Evolutionary conservation across 2,888 invertebrate species (phyloP).

Genomic region (Hyppa rectilinea): DNA sequence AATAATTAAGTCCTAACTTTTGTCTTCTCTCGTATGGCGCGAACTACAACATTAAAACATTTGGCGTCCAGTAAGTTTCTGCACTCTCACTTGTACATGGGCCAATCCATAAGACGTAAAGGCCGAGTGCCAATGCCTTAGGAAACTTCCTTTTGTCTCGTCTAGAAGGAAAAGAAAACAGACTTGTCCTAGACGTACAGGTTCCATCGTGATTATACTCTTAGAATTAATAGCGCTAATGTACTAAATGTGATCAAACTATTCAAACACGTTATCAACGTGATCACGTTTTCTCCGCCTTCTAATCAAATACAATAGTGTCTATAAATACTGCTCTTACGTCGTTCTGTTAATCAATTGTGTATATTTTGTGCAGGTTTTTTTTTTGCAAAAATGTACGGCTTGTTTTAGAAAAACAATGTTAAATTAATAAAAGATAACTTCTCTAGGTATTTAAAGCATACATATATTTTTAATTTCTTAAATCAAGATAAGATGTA

Average conservation of each 20-base stretch:
- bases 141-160: constrained; percentile 20
- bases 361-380: constrained; percentile 5
- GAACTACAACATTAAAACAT: too few species aligned
- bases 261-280: constrained; percentile 34
- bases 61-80: not conserved
- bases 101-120: constrained; percentile 8
- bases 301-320: constrained; percentile 33
- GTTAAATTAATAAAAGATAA: not conserved
- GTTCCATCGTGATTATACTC: constrained; percentile 22
- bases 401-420: not conserved
- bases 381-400: not conserved
- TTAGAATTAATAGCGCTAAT: constrained; percentile 28
- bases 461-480: not conserved
- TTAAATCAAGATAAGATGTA: constrained; percentile 4
- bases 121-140: constrained; percentile 12
- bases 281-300: constrained; percentile 47
- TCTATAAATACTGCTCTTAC: constrained; percentile 27
- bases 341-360: constrained; percentile 27
- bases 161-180: constrained; percentile 46
- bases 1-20: too few species aligned
- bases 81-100: not conserved
- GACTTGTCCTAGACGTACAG: constrained; percentile 20
- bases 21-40: too few species aligned
- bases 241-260: constrained; percentile 36
- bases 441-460: not conserved